phyloP scores from a whole-genome alignment of 2,797 vertebrate species.

The Mormyrus proboscirostris region DNA sequence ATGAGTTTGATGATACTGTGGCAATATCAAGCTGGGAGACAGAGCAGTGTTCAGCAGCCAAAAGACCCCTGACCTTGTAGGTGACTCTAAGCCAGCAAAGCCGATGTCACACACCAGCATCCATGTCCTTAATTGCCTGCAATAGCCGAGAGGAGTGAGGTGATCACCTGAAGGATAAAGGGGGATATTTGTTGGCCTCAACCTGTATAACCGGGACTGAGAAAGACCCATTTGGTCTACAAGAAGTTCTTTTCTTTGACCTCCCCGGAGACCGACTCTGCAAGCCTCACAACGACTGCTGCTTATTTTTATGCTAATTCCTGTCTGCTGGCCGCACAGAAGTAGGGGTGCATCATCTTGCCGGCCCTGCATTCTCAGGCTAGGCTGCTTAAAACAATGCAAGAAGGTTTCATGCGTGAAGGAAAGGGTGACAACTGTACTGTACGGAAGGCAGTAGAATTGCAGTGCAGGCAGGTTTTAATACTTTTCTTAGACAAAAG shows the following conservation, averaged over 20 bases:
- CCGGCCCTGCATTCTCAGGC: not conserved
- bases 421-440: slow-evolving; percentile 24
- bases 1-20: not conserved
- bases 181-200: slow-evolving; percentile 28
- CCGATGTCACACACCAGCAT: not conserved
- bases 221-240: slow-evolving; percentile 34
- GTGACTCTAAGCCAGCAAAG: not conserved
- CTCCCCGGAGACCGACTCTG: slow-evolving; percentile 18
- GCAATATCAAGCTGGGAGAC: slow-evolving; percentile 3
- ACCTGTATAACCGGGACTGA: slow-evolving; percentile 13
- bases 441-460: not conserved
- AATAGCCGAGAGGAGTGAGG: slow-evolving; percentile 8
- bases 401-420: slow-evolving; percentile 24
- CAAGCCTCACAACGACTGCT: slow-evolving; percentile 9
- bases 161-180: slow-evolving; percentile 24
- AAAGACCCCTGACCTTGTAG: not conserved
- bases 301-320: slow-evolving; percentile 28
- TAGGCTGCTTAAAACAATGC: slow-evolving; percentile 21
- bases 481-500: not conserved
- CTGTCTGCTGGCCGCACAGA: slow-evolving; percentile 15
- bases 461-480: not conserved
- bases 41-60: slow-evolving; percentile 4
- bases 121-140: slow-evolving; percentile 10
- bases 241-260: slow-evolving; percentile 20
- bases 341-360: not conserved